A percentile compares a stretch with the other conserved stretches of the same genome.
phyloP scores from a whole-genome alignment of 2,797 vertebrate species.

The Enteromius anoplus region DNA sequence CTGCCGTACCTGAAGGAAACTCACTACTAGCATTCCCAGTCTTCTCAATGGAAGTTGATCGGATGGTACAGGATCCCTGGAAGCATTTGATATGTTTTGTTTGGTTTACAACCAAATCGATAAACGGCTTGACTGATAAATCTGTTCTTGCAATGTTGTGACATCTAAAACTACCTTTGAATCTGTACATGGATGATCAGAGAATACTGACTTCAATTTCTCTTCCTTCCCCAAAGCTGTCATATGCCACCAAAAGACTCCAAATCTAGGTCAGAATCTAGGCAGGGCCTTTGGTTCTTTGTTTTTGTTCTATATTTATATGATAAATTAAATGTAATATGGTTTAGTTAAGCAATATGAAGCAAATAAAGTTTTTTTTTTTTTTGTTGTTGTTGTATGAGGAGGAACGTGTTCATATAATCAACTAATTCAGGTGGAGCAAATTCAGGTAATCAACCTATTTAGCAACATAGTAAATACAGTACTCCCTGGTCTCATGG shows the following conservation, averaged over 20 bases:
- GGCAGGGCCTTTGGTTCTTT: not conserved
- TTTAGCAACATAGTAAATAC: too few relatives aligned
- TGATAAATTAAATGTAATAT: not conserved
- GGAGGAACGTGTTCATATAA: not conserved
- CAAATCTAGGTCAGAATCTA: not conserved
- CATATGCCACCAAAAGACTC: not conserved
- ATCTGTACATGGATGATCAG: not conserved
- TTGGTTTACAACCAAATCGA: not conserved
- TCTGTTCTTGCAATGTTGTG: not conserved
- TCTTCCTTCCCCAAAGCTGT: not conserved
- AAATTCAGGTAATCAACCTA: too few relatives aligned
- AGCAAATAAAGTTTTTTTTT: too few relatives aligned
- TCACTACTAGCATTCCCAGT: not conserved
- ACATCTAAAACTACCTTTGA: not conserved
- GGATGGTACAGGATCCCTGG: not conserved
- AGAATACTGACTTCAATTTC: not conserved
- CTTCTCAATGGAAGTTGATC: not conserved
- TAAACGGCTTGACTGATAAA: not conserved
- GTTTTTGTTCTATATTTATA: not conserved
- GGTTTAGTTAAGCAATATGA: not conserved
- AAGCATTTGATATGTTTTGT: not conserved
- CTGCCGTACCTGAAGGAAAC: not conserved
- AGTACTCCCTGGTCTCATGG: too few relatives aligned
- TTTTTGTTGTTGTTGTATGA: not conserved
- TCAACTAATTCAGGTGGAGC: not conserved